Evolutionary conservation across 1,140 invertebrate genomes (phyloP).

Genomic region (Bombus terrestris): DNA sequence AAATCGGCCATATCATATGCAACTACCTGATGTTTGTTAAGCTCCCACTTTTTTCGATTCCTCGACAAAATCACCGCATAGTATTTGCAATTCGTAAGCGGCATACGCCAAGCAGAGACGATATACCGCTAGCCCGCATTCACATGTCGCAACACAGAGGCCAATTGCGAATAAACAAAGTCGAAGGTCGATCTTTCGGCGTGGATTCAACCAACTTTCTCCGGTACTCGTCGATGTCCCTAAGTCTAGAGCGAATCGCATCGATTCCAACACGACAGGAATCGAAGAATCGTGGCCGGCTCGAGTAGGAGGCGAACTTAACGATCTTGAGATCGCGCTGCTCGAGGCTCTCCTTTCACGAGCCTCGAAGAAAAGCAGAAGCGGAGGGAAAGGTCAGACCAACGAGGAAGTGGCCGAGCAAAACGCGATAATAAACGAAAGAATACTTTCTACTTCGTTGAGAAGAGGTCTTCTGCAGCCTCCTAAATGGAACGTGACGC

Average conservation of each 20-base stretch:
- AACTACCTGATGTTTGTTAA: too few species aligned
- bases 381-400: constrained; percentile 76
- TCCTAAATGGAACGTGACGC: constrained; percentile 74
- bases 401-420: constrained; percentile 70
- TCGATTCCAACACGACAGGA: constrained; percentile 1
- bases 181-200: constrained; percentile 1
- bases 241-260: constrained; percentile 6
- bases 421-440: constrained; percentile 71
- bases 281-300: not conserved
- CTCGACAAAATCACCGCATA: too few species aligned
- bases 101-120: too few species aligned
- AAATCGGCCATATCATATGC: too few species aligned
- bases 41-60: too few species aligned
- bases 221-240: not conserved
- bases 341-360: not conserved
- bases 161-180: too few species aligned
- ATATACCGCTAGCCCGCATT: too few species aligned
- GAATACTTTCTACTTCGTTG: constrained; percentile 74
- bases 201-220: not conserved
- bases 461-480: constrained; percentile 33
- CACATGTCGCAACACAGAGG: too few species aligned
- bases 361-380: constrained; percentile 24
- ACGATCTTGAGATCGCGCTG: not conserved
- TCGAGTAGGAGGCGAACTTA: too few species aligned
- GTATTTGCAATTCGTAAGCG: too few species aligned